phyloP scores from a whole-genome alignment of 2,797 vertebrate species.

The Ispidina picta region DNA sequence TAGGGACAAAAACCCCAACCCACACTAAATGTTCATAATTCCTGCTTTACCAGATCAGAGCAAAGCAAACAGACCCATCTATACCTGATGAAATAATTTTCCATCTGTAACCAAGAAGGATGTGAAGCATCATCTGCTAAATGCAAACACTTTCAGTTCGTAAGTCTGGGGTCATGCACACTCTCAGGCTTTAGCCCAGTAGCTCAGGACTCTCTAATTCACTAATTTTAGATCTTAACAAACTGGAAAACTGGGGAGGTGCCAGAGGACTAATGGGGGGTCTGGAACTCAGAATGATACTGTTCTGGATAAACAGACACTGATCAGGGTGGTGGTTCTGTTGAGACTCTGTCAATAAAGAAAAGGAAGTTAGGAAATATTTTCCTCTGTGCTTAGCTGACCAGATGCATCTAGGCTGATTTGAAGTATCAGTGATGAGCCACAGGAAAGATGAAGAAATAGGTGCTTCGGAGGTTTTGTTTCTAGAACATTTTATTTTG shows the following conservation, averaged over 20 bases:
- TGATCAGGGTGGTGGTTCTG: not conserved
- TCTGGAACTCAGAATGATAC: not conserved
- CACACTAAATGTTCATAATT: not conserved
- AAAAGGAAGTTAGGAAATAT: not conserved
- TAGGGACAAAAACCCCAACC: not conserved
- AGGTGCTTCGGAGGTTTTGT: not conserved
- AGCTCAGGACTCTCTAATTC: not conserved
- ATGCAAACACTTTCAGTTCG: not conserved
- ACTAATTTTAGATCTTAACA: not conserved
- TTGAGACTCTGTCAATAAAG: not conserved
- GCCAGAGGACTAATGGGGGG: not conserved
- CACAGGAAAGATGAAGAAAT: not conserved
- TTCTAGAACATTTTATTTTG: not conserved
- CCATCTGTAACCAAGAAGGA: not conserved
- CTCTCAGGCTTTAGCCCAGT: not conserved
- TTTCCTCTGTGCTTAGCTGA: not conserved
- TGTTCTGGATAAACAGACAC: not conserved
- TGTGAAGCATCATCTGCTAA: not conserved
- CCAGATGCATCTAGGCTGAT: not conserved
- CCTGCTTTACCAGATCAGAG: not conserved
- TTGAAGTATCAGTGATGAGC: rapidly evolving
- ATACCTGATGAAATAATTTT: not conserved
- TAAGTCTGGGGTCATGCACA: not conserved
- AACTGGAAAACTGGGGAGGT: not conserved
- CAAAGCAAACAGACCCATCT: not conserved